Conservation (phyloP, 1,140 invertebrate genomes). For the Rhopalosiphum padi region DNA sequence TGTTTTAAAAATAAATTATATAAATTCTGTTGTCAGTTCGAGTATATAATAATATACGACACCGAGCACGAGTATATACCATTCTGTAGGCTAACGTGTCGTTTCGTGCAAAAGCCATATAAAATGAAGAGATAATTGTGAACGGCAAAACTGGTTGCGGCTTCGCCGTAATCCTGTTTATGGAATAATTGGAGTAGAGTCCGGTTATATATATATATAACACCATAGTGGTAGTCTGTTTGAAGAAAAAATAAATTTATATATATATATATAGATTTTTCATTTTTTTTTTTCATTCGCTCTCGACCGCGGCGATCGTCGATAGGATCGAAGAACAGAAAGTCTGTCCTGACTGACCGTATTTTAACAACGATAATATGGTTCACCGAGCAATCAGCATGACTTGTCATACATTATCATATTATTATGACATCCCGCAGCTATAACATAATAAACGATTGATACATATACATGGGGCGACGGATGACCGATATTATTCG, state of each 20-base stretch:
- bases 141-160: constrained; percentile 29
- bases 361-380: background rate
- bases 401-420: background rate
- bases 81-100: background rate
- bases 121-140: constrained; percentile 35
- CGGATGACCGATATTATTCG: background rate
- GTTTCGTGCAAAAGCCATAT: constrained; percentile 27
- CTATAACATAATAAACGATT: background rate
- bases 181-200: constrained; percentile 42
- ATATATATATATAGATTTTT: background rate
- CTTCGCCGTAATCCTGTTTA: constrained; percentile 27
- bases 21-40: constrained; percentile 23
- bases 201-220: background rate
- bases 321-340: background rate
- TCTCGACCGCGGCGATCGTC: background rate
- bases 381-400: background rate
- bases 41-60: background rate
- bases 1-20: background rate
- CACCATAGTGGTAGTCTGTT: background rate
- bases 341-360: background rate
- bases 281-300: background rate
- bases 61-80: background rate
- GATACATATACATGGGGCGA: background rate
- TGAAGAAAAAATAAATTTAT: background rate
- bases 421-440: background rate